A percentile compares a stretch with the other conserved stretches of the same genome.
Conservation (phyloP, 2,797 vertebrate species). For the Falco cherrug region DNA sequence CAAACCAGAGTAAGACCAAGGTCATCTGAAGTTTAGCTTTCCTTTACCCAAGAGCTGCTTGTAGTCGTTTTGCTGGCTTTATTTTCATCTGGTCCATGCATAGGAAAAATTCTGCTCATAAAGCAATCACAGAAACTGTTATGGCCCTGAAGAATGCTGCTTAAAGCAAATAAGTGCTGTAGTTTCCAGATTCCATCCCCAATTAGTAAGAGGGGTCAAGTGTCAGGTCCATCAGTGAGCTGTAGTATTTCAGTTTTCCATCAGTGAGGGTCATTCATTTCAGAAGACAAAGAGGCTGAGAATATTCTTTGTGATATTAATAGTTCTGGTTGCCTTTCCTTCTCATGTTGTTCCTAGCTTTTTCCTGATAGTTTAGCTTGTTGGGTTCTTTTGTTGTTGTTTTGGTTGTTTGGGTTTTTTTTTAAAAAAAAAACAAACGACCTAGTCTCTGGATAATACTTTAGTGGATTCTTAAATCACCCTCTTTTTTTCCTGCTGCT, state of each 20-base stretch:
- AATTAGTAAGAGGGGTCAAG: conserved; percentile 63
- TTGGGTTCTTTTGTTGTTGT: too few species aligned
- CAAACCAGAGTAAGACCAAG: conserved; percentile 39
- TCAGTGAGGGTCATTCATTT: conserved; percentile 39
- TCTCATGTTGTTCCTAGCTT: neutral
- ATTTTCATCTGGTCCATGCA: conserved; percentile 21
- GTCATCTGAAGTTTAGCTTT: conserved; percentile 59
- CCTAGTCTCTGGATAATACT: conserved; percentile 31
- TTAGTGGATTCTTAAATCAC: conserved; percentile 41
- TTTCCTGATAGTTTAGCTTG: conserved; percentile 11
- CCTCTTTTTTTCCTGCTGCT: neutral
- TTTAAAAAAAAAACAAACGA: neutral
- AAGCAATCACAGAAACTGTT: conserved; percentile 41
- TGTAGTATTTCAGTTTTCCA: conserved; percentile 51
- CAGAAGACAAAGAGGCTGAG: conserved; percentile 33
- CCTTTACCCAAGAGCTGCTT: conserved; percentile 1
- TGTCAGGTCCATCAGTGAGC: conserved; percentile 49
- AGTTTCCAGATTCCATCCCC: conserved; percentile 49
- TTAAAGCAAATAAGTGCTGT: conserved; percentile 51
- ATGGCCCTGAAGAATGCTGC: conserved; percentile 39
- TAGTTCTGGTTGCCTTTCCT: neutral
- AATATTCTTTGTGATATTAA: neutral
- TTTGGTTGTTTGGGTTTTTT: neutral
- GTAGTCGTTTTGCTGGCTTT: conserved; percentile 13
- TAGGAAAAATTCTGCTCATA: conserved; percentile 30